phyloP scores from a whole-genome alignment of 1,140 invertebrate genomes.

The Panulirus ornatus region DNA sequence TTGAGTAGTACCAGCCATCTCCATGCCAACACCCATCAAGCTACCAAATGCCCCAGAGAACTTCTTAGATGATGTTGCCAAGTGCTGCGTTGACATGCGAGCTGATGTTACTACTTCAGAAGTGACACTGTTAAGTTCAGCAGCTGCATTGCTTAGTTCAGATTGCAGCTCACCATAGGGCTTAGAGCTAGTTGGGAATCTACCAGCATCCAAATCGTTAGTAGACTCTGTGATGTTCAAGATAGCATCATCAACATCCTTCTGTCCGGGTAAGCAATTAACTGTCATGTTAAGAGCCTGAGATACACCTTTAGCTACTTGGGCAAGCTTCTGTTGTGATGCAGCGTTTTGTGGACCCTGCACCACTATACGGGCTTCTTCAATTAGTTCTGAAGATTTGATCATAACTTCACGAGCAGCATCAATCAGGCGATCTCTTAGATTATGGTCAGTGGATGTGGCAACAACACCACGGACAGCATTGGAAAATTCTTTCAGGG shows the following conservation, averaged over 20 bases:
- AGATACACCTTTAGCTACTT: slow-evolving; percentile 82
- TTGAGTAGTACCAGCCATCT: slow-evolving; percentile 85
- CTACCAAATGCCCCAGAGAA: slow-evolving; percentile 89
- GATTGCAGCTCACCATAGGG: slow-evolving; percentile 91
- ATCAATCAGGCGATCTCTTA: slow-evolving; percentile 84
- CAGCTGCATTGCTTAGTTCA: slow-evolving; percentile 90
- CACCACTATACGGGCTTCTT: slow-evolving; percentile 71
- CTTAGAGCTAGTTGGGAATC: slow-evolving; percentile 86
- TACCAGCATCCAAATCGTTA: slow-evolving; percentile 84
- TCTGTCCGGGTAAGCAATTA: slow-evolving; percentile 91
- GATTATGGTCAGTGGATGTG: slow-evolving; percentile 82
- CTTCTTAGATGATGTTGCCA: slow-evolving; percentile 86
- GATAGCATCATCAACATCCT: slow-evolving; percentile 92
- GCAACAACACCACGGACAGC: slow-evolving; percentile 87
- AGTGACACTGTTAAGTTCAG: slow-evolving; percentile 88
- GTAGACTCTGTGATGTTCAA: slow-evolving; percentile 88
- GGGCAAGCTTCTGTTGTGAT: slow-evolving; percentile 71
- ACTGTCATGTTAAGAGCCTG: slow-evolving; percentile 82
- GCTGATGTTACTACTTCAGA: slow-evolving; percentile 88
- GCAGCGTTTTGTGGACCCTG: slow-evolving; percentile 59
- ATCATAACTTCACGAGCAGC: slow-evolving; percentile 86
- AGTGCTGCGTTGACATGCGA: slow-evolving; percentile 82
- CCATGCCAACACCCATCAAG: slow-evolving; percentile 87
- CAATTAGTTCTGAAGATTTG: slow-evolving; percentile 70
- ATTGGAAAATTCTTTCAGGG: slow-evolving; percentile 85